Base-by-base conservation (phyloP, 2,113 vertebrate genomes). In the Uria aalge region DNA sequence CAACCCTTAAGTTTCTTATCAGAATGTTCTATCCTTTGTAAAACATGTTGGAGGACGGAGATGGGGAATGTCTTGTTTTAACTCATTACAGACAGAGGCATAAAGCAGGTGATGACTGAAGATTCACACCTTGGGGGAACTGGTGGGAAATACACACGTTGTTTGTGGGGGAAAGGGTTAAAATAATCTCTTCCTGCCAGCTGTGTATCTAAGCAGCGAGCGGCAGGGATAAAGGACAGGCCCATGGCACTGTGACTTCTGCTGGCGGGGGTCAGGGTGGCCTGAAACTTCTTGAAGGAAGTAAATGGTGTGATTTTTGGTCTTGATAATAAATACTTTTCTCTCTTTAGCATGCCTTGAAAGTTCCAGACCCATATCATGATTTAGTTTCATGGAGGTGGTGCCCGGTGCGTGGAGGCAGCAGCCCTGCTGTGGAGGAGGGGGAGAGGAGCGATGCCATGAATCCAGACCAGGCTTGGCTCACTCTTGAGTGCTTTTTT, bases 81-180 rank as follows among this genome's bases (percentile, higher is more conserved):
- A 23, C 53, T 50, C 1, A 0, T 23, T 50, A 4, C 1, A 57
- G 69, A 34, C 45, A 32, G 69, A 57, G 69, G 20, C 21, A 1
- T 22, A 7, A 66, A 20, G 9, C n/a, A 14, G 68, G 6, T 7
- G 73, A 21, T 24, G 43, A 1, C 29, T 24, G 55, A 41, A 52
- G 62, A 22, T 8, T 84, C 79, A 12, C 60, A 24, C 59, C 34
- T 16, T 15, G 40, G 14, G 52, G 67, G 43, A 52, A 4, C 15
- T 21, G n/a, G 29, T 17, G 52, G 52, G 43, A 57, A 40, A 76
- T 9, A 17, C 22, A 11, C 15, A 1, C 2, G 0, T 24, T 20
- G 7, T 21, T 66, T 40, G 20, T 18, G n/a, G 75, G 52, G 63
- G 69, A 66, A 72, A 32, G 53, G 18, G 52, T 60, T 81, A 45